Base-by-base conservation (phyloP, 2,888 invertebrate genomes). In the Drosophila lutescens region DNA sequence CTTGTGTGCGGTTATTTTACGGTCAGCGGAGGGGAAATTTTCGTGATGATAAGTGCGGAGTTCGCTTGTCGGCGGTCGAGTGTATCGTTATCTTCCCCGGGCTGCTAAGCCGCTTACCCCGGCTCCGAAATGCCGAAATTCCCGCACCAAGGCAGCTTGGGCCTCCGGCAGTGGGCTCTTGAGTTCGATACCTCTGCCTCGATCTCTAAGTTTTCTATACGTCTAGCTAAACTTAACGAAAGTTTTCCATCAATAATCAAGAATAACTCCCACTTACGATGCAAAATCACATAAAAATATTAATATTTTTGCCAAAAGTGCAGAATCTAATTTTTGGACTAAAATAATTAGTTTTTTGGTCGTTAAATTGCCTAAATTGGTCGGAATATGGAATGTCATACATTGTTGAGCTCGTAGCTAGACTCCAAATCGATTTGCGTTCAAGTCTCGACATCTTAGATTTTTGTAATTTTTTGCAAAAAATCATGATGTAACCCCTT, bases 1-100 rank as follows among this genome's bases (percentile, higher is more conserved):
- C 49, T 34, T 34, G 32, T 43, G 44, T 61, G 71, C 51, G 71
- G 71, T 51, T 49, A 56, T 70, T 68, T 70, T 68, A 68, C 53
- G 69, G 69, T 69, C 69, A 68, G 55, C 68, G 51, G 44, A 41
- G 30, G 44, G 34, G 44, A 41, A 66, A 43, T 55, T 23, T 20
- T 20, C 40, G 54, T 32, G 32, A 58, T 58, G 68, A 69, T 68
- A 47, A 58, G 53, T 47, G 53, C 58, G 36, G 41, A 50, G 38
- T 38, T 41, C 36, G 8, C 46, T 23, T 32, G 49, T 51, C 36
- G 44, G 36, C 38, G 17, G 23, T 43, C 40, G 20, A 66, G 40
- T 60, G 41, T 66, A 55, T 65, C 44, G 65, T 47, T 53, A 66
- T 66, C 46, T n/a, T 26, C 4, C 23, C 13, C 23, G 38, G 44